Evolutionary conservation across 1,140 invertebrate genomes (phyloP), one percentile per base, ranked within the genome.

Genomic region (Neomicropteryx cornuta): DNA sequence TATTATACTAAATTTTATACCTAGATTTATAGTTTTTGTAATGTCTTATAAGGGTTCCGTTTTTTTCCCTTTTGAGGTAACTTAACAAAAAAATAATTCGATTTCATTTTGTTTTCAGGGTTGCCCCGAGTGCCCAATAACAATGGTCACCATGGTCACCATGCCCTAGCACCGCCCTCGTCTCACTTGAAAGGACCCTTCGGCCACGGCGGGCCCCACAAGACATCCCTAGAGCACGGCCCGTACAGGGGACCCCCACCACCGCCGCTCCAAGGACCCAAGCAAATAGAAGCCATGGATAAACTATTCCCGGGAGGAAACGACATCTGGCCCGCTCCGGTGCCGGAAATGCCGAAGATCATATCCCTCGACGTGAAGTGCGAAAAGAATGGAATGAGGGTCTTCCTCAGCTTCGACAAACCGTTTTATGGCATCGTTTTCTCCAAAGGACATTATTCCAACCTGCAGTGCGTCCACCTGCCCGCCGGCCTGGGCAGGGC

Each of bases 371-470:
- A 95, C 51, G 90, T 94, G 0, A 91, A 93, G 58, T 95, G 91
- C 60, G 90, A 94, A 60, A 94, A 93, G 55, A 92, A 81, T 54
- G 72, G 85, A 24, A 95, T 95, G 91, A 81, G 89, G 55, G 87
- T 94, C 2, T 89, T 85, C 47, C 71, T 95, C 2, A 84, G 86
- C 40, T 94, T 95, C 51, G 90, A 95, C 51, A 87, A 92, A 53
- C 89, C 91, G 2, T 95, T 95, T 68, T 90, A 89, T 51, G 91
- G 91, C 3, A 92, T 94, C 38, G 85, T 95, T 19, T 95, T 94
- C 65, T 88, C 84, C 36, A 91, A 91, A 58, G 88, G 88, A 10
- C 84, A 90, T 55, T 92, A 90, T 64, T 89, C 86, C 48, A 91
- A 93, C 52, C 76, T 85, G 11, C 87, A 92, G 55, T 95, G 91